Evolutionary conservation across 2,888 invertebrate genomes (phyloP), one percentile per base, ranked within the genome.

Genomic region (Craniophora ligustri): DNA sequence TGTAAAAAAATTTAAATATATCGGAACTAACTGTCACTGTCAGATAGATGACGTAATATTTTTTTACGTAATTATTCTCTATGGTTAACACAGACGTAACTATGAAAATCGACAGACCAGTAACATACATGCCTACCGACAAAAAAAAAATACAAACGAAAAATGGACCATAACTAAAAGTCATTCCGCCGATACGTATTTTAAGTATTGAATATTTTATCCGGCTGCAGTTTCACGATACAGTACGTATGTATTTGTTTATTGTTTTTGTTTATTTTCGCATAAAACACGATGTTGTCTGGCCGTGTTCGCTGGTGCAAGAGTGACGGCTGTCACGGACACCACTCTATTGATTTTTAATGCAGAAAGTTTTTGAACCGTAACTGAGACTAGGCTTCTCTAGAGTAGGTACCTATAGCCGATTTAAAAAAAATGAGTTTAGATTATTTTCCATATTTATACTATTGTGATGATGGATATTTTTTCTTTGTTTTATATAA

Each of bases 311-410:
- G 34, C 7, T 44, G 47, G 36, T 38, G 74, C 59, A 36, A 38
- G 59, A 72, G 65, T 75, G 76, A 74, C 38, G 67, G 41, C 73
- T 72, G 74, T 74, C 74, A 28, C 26, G 14, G 38, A 39, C 73
- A 75, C 32, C 26, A 40, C 16, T 5, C 58, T 50, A 68, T 72
- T 66, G 75, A 68, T 75, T 69, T 73, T 75, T 58, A 60, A 67
- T 59, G 40, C 49, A 45, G 35, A 53, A 67, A 54, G 11, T 63
- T 69, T 70, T 70, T 47, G 44, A n/a, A 40, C 53, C 39, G 13
- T 48, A 19, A 3, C 46, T 36, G 13, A 19, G 8, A 39, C 49
- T 58, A 49, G 44, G 15, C 32, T 31, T 41, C 13, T 15, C 16
- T 18, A 11, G n/a, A n/a, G n/a, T n/a, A n/a, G n/a, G n/a, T n/a